Conservation (phyloP, 2,888 invertebrate species). For the Laothoe populi region DNA sequence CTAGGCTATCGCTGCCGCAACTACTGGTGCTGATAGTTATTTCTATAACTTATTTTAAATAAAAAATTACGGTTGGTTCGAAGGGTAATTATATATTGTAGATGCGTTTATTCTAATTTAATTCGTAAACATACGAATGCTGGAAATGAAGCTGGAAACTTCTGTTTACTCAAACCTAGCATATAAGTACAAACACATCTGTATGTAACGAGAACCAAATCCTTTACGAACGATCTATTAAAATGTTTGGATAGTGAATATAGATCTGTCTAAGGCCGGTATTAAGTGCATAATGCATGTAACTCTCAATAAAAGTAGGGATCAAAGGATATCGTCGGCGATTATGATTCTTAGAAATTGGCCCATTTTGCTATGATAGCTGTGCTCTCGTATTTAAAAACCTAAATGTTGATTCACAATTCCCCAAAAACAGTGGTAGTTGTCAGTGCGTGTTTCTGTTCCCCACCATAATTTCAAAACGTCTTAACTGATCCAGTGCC, state of each 20-base stretch:
- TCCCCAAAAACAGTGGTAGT: too few relatives aligned
- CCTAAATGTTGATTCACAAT: too few relatives aligned
- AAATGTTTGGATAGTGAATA: conserved; percentile 15
- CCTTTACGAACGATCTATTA: conserved; percentile 13
- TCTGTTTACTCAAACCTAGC: not conserved
- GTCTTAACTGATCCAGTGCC: too few relatives aligned
- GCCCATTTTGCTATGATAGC: too few relatives aligned
- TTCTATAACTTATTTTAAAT: too few relatives aligned
- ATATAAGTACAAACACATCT: not conserved
- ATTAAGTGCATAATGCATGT: conserved; percentile 17
- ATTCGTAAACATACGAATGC: not conserved
- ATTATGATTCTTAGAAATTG: conserved; percentile 9
- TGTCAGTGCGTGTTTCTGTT: too few relatives aligned
- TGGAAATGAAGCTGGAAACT: conserved; percentile 12
- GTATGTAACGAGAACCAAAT: not conserved
- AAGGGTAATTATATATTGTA: too few relatives aligned
- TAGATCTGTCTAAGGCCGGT: conserved; percentile 1
- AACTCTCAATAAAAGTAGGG: conserved; percentile 13
- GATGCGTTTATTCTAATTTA: not conserved
- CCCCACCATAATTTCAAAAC: too few relatives aligned
- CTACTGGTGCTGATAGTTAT: too few relatives aligned
- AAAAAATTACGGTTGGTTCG: too few relatives aligned
- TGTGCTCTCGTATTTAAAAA: too few relatives aligned
- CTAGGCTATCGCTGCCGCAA: too few relatives aligned
- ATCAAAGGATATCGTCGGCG: conserved; percentile 1